phyloP scores from a whole-genome alignment of 2,113 vertebrate species.

The Ctenodactylus gundi region DNA sequence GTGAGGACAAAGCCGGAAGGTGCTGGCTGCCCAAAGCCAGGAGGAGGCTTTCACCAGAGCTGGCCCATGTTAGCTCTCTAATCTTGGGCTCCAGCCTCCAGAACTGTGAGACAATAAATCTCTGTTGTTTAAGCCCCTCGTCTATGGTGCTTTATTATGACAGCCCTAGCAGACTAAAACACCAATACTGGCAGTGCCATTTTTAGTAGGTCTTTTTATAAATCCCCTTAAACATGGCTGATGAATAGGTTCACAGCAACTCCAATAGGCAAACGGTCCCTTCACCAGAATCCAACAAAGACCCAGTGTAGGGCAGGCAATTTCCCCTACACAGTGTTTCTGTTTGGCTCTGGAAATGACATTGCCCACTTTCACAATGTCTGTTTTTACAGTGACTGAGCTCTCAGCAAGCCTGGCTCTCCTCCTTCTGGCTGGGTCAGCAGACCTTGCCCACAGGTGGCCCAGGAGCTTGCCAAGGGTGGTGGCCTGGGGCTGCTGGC shows the following conservation, averaged over 20 bases:
- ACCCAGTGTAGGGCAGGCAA: not conserved
- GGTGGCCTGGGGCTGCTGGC: not conserved
- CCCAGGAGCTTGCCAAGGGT: not conserved
- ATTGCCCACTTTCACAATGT: not conserved
- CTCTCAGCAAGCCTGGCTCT: not conserved
- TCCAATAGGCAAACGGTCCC: accelerated
- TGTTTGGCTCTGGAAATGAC: not conserved
- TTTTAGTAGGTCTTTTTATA: not conserved
- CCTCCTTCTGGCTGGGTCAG: not conserved
- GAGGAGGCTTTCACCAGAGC: not conserved
- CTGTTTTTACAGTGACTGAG: not conserved
- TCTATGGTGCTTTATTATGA: not conserved
- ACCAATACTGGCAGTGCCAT: not conserved
- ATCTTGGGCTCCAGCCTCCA: not conserved
- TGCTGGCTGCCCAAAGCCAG: not conserved
- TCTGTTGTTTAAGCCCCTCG: not conserved
- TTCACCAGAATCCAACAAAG: not conserved
- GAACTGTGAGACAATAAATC: not conserved
- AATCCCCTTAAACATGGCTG: not conserved
- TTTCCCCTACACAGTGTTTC: not conserved
- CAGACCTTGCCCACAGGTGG: not conserved
- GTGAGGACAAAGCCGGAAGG: not conserved
- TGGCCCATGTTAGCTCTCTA: not conserved
- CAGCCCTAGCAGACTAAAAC: not conserved
- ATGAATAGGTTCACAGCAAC: not conserved